Evolutionary conservation across 2,888 invertebrate genomes (phyloP).

Genomic region (Keiferia lycopersicella): DNA sequence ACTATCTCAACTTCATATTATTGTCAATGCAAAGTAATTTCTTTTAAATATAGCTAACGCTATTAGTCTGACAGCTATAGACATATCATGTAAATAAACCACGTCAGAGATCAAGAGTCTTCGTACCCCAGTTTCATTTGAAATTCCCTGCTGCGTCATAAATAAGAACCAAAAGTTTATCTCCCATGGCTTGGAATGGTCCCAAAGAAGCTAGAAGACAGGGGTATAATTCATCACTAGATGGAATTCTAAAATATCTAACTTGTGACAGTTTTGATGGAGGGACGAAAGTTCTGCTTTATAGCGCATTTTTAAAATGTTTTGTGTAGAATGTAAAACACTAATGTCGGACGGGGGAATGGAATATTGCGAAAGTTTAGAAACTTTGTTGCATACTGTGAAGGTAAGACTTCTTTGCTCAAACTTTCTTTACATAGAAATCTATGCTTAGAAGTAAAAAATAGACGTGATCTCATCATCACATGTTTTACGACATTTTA

Average conservation of each 20-base stretch:
- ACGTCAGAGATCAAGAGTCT: neutral
- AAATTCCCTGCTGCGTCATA: conserved; percentile 36
- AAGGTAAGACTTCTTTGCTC: neutral
- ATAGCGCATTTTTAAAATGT: conserved; percentile 3
- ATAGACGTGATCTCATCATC: too few species aligned
- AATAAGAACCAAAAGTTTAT: conserved; percentile 36
- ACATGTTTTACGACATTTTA: too few species aligned
- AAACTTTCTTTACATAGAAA: too few species aligned
- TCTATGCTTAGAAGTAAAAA: too few species aligned
- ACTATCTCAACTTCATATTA: too few species aligned
- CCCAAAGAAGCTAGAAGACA: conserved; percentile 21
- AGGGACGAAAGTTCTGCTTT: conserved; percentile 7
- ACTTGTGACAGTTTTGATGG: conserved; percentile 10
- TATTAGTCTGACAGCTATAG: neutral
- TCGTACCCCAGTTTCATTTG: conserved; percentile 30
- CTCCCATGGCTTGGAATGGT: conserved; percentile 27
- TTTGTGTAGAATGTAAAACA: conserved; percentile 4
- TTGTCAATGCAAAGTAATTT: too few species aligned
- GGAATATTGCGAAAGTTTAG: neutral
- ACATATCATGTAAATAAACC: conserved; percentile 8
- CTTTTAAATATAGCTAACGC: neutral
- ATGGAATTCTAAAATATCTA: conserved; percentile 8
- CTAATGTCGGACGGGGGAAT: neutral
- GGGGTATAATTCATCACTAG: conserved; percentile 9
- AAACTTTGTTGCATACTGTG: neutral